Conservation (phyloP, 1,140 invertebrate genomes). For the Zaprionus davidi region DNA sequence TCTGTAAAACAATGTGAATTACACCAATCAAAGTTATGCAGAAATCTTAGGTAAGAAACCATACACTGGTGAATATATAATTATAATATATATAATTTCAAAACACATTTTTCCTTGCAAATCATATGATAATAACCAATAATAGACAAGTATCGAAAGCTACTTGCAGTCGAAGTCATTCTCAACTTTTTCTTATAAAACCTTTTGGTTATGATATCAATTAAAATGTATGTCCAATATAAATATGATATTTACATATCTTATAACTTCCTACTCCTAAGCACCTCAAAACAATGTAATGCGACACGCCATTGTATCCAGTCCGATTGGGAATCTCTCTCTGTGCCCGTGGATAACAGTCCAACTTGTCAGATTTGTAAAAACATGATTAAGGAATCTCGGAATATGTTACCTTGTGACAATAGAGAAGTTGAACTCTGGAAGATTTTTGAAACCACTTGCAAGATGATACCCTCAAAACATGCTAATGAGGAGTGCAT, state of each 20-base stretch:
- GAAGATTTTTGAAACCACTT: neutral
- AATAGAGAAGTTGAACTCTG: neutral
- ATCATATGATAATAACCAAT: too few species aligned
- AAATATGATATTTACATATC: neutral
- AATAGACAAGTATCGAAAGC: too few species aligned
- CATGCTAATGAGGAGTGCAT: neutral
- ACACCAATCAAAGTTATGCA: neutral
- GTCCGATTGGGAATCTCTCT: neutral
- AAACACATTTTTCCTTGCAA: too few species aligned
- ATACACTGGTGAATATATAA: neutral
- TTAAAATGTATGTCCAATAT: too few species aligned
- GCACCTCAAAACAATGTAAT: neutral
- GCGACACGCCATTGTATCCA: neutral
- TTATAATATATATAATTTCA: too few species aligned
- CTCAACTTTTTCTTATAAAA: neutral
- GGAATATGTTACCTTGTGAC: neutral
- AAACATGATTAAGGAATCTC: constrained; percentile 1
- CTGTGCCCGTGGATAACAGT: constrained; percentile 1
- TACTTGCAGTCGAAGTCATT: neutral
- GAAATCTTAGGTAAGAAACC: neutral
- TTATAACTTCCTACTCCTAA: neutral
- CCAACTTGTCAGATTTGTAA: constrained; percentile 11
- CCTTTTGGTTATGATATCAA: too few species aligned
- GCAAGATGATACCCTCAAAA: neutral
- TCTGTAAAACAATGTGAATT: neutral